Conservation (phyloP, 2,888 invertebrate species). For the Quadroppia sp. region DNA sequence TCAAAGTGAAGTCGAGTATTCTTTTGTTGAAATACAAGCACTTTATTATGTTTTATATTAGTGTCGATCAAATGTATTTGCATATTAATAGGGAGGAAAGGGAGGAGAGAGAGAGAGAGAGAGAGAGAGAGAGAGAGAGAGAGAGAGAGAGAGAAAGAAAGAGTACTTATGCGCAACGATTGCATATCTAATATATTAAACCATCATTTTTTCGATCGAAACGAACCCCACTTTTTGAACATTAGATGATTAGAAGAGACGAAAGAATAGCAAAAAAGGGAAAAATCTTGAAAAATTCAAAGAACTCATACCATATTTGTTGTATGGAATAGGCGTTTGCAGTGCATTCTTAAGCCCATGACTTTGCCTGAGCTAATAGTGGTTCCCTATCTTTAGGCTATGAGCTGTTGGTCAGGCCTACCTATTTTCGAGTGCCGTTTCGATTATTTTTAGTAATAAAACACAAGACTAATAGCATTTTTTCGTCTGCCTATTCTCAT, state of each 20-base stretch:
- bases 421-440: slow-evolving; percentile 22
- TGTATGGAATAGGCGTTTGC: slow-evolving; percentile 10
- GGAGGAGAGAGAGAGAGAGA: not conserved
- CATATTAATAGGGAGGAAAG: not conserved
- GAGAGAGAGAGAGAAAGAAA: not conserved
- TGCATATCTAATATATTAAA: not conserved
- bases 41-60: too few relatives aligned
- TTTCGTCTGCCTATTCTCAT: slow-evolving; percentile 27
- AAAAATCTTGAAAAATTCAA: not conserved
- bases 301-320: not conserved
- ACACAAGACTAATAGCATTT: slow-evolving; percentile 36
- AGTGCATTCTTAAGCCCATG: not conserved
- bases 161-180: not conserved
- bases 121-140: not conserved
- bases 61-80: not conserved
- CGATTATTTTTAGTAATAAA: slow-evolving; percentile 36
- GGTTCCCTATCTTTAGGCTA: slow-evolving; percentile 33
- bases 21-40: not conserved
- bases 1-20: not conserved
- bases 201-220: not conserved
- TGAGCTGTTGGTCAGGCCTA: slow-evolving; percentile 28
- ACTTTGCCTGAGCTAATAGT: not conserved
- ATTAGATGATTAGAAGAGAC: not conserved
- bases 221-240: not conserved
- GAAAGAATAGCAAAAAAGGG: not conserved